Conservation (phyloP, 2,113 vertebrate species). For the Pseudois nayaur region DNA sequence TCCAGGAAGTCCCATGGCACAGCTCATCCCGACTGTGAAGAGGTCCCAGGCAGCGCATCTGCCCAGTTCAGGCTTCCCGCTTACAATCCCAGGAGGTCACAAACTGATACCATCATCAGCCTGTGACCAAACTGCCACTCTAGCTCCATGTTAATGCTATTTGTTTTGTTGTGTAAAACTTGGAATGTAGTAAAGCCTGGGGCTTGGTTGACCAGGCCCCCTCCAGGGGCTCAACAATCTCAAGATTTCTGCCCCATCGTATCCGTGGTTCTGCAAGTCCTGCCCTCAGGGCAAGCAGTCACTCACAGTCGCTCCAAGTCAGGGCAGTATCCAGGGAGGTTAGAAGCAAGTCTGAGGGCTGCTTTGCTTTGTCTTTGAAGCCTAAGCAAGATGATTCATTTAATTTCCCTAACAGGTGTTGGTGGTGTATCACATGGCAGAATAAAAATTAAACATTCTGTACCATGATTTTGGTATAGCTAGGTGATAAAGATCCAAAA, state of each 20-base stretch:
- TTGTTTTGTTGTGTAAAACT: neutral
- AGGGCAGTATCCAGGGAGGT: neutral
- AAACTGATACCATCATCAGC: neutral
- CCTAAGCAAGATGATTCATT: neutral
- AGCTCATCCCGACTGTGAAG: neutral
- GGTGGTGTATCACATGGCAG: neutral
- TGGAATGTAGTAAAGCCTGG: neutral
- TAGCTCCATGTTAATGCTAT: neutral
- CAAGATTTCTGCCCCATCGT: neutral
- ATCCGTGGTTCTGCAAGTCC: neutral
- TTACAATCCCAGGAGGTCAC: neutral
- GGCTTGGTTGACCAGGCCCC: neutral
- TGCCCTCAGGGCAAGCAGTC: neutral
- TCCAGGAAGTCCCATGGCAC: neutral
- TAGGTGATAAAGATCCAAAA: neutral
- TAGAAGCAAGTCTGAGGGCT: neutral
- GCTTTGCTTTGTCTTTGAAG: neutral
- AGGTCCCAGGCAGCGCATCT: neutral
- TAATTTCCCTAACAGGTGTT: neutral
- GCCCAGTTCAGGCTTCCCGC: neutral
- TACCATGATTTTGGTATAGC: neutral
- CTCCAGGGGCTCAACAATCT: neutral
- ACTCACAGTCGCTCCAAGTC: neutral
- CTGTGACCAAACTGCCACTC: neutral
- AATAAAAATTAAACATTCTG: neutral